These are phyloP conservation scores for Habroteleia sp. DNA, from an alignment of 2,888 invertebrate genomes.

Conservation along the genomic window DNA sequence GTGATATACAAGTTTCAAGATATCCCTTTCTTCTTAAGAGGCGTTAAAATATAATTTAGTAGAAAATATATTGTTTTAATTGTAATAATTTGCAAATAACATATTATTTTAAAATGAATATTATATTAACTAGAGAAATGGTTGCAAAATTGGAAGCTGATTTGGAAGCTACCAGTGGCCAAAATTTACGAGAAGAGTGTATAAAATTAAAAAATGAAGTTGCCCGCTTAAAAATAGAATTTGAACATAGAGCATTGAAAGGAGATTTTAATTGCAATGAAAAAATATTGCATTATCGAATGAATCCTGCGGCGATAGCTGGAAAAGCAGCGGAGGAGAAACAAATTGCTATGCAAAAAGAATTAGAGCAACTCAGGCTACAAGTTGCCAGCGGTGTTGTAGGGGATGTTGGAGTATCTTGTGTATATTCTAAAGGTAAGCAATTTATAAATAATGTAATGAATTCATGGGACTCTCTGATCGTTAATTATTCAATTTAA, in stretches of 20 bases:
- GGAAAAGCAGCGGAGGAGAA: slow-evolving; percentile 84
- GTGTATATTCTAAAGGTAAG: slow-evolving; percentile 76
- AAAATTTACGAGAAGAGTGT: slow-evolving; percentile 73
- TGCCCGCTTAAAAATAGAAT: slow-evolving; percentile 82
- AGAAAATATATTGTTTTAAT: too few relatives aligned
- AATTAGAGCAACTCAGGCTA: slow-evolving; percentile 87
- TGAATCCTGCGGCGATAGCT: slow-evolving; percentile 88
- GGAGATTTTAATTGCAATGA: slow-evolving; percentile 82
- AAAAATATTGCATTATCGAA: slow-evolving; percentile 84
- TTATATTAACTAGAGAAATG: slow-evolving; percentile 82
- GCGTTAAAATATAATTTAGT: too few relatives aligned
- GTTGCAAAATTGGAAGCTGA: slow-evolving; percentile 86
- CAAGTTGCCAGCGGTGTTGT: slow-evolving; percentile 82
- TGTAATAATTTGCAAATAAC: too few relatives aligned
- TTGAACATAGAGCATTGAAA: slow-evolving; percentile 84
- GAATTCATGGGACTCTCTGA: too few relatives aligned
- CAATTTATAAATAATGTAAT: too few relatives aligned
- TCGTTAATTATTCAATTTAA: too few relatives aligned
- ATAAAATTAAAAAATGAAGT: slow-evolving; percentile 81
- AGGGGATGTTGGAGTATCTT: slow-evolving; percentile 66
- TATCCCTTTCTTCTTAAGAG: too few relatives aligned
- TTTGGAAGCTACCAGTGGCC: slow-evolving; percentile 78
- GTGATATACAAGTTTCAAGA: too few relatives aligned
- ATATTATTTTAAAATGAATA: too few relatives aligned
- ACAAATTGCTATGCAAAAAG: slow-evolving; percentile 75